phyloP scores from a whole-genome alignment of 2,797 vertebrate genomes.

The Tapirus indicus region DNA sequence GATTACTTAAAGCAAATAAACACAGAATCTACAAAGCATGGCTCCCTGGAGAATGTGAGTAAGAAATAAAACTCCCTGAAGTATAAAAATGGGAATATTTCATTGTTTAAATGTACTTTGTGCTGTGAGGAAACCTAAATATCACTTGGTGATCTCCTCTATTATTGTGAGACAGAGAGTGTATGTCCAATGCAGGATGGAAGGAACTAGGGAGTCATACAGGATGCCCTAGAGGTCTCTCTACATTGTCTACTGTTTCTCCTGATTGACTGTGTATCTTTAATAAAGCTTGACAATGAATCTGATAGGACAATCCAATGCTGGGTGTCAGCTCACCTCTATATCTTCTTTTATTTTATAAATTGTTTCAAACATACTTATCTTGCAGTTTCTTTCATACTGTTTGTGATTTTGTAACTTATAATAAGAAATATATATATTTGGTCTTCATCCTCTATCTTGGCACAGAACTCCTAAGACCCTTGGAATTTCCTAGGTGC shows the following conservation, averaged over 20 bases:
- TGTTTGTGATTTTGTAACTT: background rate
- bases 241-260: background rate
- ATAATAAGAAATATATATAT: background rate
- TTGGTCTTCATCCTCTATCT: background rate
- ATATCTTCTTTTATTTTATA: background rate
- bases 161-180: background rate
- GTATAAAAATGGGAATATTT: background rate
- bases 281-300: background rate
- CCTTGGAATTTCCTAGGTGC: background rate
- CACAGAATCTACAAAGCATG: background rate
- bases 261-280: background rate
- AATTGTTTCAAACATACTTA: background rate
- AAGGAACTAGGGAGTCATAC: background rate
- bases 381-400: background rate
- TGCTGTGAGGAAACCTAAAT: background rate
- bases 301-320: background rate
- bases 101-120: background rate
- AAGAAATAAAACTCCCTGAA: background rate
- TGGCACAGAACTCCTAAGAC: background rate
- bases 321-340: background rate
- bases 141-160: background rate
- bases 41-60: background rate
- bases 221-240: background rate
- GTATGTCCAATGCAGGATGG: background rate
- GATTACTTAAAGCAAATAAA: background rate